Conservation (phyloP, 2,797 vertebrate species). For the Oreonectes daqikongensis region DNA sequence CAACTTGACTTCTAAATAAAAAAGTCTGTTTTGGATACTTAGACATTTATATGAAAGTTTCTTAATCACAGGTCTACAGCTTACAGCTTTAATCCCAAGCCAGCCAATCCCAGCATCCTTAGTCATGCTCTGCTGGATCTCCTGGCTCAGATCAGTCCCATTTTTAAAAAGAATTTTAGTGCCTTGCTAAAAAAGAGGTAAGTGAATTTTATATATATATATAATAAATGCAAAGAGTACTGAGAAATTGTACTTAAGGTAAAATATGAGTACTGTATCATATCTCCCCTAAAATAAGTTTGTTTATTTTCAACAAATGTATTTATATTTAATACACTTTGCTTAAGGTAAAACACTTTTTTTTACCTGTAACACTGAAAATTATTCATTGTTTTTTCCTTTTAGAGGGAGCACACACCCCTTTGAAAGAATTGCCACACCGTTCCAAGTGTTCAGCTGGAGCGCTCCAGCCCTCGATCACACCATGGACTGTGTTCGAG, state of each 20-base stretch:
- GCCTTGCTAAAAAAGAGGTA: conserved; percentile 91
- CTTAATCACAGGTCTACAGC: conserved; percentile 82
- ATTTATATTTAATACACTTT: not conserved
- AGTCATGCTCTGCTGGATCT: conserved; percentile 95
- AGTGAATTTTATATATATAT: not conserved
- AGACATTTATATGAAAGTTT: not conserved
- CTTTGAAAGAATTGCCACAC: conserved; percentile 91
- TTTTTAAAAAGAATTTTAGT: conserved; percentile 91
- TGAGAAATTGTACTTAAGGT: not conserved
- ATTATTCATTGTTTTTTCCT: not conserved
- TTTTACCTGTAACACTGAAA: not conserved
- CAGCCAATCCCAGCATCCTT: conserved; percentile 88
- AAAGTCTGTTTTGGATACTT: not conserved
- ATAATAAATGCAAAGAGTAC: not conserved
- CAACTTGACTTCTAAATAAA: not conserved
- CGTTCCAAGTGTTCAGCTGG: conserved; percentile 94
- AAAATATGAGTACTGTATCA: not conserved
- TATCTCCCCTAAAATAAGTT: not conserved
- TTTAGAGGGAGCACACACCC: conserved; percentile 52
- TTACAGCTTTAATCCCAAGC: conserved; percentile 94
- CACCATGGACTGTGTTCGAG: conserved; percentile 87
- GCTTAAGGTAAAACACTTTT: not conserved
- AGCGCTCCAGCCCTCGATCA: conserved; percentile 87
- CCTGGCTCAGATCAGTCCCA: conserved; percentile 91
- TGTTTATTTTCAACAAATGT: not conserved